Evolutionary conservation across 2,113 vertebrate genomes (phyloP).

Genomic region (Rhinoderma darwinii): DNA sequence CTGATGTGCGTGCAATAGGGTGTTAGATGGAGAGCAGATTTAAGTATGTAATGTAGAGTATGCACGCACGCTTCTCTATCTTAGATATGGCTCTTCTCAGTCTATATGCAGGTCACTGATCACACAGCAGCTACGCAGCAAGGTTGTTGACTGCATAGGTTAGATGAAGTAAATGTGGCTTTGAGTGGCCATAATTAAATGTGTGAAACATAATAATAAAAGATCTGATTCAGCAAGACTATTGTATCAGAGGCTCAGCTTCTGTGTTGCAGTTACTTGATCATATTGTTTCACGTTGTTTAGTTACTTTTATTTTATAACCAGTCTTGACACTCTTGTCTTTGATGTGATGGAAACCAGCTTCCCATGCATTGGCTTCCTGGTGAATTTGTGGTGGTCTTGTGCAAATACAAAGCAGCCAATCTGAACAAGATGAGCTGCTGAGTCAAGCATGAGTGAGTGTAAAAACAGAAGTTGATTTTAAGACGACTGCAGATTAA

Average conservation of each 20-base stretch:
- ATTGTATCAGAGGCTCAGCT: background rate
- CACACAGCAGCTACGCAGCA: background rate
- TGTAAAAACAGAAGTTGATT: too few species aligned
- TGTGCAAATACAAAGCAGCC: background rate
- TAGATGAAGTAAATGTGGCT: background rate
- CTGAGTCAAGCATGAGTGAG: too few species aligned
- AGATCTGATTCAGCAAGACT: background rate
- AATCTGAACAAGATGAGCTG: background rate
- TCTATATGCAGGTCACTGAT: slow-evolving; percentile 6
- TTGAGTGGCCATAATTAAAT: background rate
- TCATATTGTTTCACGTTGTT: background rate
- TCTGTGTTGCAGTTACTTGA: background rate
- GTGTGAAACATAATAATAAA: background rate
- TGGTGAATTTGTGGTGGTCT: background rate
- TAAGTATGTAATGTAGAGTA: background rate
- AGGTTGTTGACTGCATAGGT: background rate
- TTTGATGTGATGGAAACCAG: background rate
- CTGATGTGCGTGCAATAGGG: background rate
- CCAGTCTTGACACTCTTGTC: too few species aligned
- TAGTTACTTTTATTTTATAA: background rate
- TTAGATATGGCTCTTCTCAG: background rate
- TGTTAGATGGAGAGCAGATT: background rate
- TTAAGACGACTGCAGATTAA: too few species aligned
- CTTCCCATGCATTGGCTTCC: too few species aligned
- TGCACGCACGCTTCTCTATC: background rate